Conservation (phyloP, 2,113 vertebrate genomes). For the Acanthochromis polyacanthus region DNA sequence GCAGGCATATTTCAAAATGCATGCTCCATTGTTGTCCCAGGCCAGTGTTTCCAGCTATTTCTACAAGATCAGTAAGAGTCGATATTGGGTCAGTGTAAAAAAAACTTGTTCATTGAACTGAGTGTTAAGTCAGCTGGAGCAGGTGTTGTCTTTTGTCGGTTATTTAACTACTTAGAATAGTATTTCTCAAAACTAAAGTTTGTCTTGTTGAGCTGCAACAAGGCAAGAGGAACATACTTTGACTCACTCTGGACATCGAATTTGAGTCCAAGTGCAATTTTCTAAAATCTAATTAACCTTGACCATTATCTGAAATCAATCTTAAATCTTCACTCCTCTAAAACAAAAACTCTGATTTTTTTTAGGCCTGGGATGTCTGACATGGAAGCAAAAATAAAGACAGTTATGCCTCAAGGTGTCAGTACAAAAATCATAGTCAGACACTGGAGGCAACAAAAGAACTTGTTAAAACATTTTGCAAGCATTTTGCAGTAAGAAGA, state of each 20-base stretch:
- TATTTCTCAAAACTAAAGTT: neutral
- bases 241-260: neutral
- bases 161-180: neutral
- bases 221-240: neutral
- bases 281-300: too few species aligned
- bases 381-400: conserved; percentile 60
- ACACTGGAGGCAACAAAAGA: conserved; percentile 64
- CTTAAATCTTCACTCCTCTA: neutral
- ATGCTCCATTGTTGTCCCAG: conserved; percentile 70
- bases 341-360: neutral
- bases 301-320: neutral
- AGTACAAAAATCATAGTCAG: conserved; percentile 59
- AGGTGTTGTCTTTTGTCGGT: neutral
- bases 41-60: conserved; percentile 50
- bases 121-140: neutral
- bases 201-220: conserved; percentile 17
- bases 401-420: conserved; percentile 53
- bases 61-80: neutral
- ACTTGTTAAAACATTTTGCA: conserved; percentile 84
- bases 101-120: neutral
- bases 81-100: neutral
- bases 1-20: conserved; percentile 70
- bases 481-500: conserved; percentile 81
- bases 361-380: conserved; percentile 64
- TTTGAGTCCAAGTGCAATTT: neutral